Percentiles rank a stretch among this genome's conserved stretches.
phyloP scores from a whole-genome alignment of 2,797 vertebrate genomes.

The Halcyon chelicuti region DNA sequence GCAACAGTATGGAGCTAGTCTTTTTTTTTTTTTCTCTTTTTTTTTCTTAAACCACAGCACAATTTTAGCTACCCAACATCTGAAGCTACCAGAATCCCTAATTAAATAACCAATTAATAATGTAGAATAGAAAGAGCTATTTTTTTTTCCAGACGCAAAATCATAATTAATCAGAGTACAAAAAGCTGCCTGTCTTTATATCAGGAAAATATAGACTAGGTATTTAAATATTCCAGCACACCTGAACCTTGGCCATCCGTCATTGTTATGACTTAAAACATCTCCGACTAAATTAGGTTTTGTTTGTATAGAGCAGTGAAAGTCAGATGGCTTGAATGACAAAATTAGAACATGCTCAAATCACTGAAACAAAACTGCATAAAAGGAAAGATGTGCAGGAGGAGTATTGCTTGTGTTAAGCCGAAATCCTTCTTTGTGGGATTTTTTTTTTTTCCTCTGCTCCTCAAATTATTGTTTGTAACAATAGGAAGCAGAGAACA shows the following conservation, averaged over 20 bases:
- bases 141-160: constrained; percentile 83
- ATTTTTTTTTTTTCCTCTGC: constrained; percentile 37
- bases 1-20: constrained; percentile 78
- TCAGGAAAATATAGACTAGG: constrained; percentile 82
- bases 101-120: constrained; percentile 93
- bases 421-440: constrained; percentile 71
- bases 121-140: constrained; percentile 85
- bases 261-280: constrained; percentile 93
- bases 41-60: constrained; percentile 76
- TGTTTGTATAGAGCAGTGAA: constrained; percentile 83
- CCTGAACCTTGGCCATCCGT: constrained; percentile 98
- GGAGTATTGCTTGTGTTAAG: constrained; percentile 67
- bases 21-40: constrained; percentile 17
- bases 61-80: constrained; percentile 83
- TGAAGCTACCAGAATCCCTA: constrained; percentile 86
- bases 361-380: constrained; percentile 81
- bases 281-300: constrained; percentile 87
- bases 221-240: constrained; percentile 86
- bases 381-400: constrained; percentile 74
- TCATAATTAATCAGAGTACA: constrained; percentile 85
- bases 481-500: constrained; percentile 56
- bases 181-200: constrained; percentile 83
- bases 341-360: constrained; percentile 85
- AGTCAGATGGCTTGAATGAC: constrained; percentile 87
- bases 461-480: constrained; percentile 61